Evolutionary conservation across 1,140 invertebrate species (phyloP).

Genomic region (Anoplophora glabripennis): DNA sequence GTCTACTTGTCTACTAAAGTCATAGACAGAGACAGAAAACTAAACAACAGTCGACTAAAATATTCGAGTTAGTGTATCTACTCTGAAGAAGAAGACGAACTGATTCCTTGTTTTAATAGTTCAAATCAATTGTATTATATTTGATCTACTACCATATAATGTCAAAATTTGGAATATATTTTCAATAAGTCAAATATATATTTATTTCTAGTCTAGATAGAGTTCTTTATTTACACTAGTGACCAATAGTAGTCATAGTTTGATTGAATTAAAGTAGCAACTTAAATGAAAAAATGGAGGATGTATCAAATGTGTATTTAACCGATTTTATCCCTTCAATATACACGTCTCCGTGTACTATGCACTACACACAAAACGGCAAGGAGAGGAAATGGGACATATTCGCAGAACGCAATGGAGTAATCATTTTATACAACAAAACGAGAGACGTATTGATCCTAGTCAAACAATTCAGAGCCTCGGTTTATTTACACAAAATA

Average conservation of each 20-base stretch:
- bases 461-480: slow-evolving; percentile 89
- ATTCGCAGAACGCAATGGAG: slow-evolving; percentile 68
- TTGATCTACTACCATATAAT: too few species aligned
- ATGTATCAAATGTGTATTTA: slow-evolving; percentile 29
- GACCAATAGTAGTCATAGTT: neutral
- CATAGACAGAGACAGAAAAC: too few species aligned
- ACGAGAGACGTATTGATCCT: slow-evolving; percentile 75
- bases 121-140: too few species aligned
- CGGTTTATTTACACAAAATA: slow-evolving; percentile 64
- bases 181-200: neutral
- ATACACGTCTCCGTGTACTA: slow-evolving; percentile 33
- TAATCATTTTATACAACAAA: slow-evolving; percentile 82
- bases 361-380: slow-evolving; percentile 51
- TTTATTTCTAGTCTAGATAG: neutral
- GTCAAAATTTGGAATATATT: too few species aligned
- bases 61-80: too few species aligned
- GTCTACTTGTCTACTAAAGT: too few species aligned
- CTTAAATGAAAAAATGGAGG: slow-evolving; percentile 29
- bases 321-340: slow-evolving; percentile 37
- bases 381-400: slow-evolving; percentile 64
- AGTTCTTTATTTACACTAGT: neutral
- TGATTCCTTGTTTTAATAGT: too few species aligned
- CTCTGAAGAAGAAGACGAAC: too few species aligned
- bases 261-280: neutral
- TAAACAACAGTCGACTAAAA: too few species aligned